Conservation (phyloP, 2,113 vertebrate species). For the Peromyscus polionotus region DNA sequence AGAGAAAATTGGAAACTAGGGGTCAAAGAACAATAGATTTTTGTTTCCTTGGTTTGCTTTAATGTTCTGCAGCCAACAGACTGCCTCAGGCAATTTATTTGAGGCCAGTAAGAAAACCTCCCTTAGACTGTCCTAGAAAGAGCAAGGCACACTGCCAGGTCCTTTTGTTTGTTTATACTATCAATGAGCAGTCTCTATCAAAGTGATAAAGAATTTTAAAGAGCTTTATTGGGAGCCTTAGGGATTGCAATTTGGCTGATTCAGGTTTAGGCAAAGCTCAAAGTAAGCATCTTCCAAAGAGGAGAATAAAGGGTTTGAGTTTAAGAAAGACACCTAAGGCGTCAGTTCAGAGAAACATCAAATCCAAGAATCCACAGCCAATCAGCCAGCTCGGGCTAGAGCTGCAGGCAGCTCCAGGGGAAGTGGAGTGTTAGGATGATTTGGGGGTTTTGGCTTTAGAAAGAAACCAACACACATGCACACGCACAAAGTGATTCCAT, state of each 20-base stretch:
- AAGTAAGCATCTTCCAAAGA: not conserved
- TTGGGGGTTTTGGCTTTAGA: not conserved
- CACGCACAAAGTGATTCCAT: not conserved
- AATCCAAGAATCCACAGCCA: no score
- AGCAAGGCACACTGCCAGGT: not conserved
- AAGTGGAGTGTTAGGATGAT: not conserved
- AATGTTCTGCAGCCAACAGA: conserved; percentile 1
- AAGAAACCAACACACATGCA: no score
- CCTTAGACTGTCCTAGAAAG: not conserved
- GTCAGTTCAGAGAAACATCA: no score
- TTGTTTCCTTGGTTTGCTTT: conserved; percentile 15
- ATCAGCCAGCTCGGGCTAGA: no score
- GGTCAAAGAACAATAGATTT: not conserved
- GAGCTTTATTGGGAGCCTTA: not conserved
- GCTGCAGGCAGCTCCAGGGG: not conserved
- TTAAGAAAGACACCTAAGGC: not conserved
- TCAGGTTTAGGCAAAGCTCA: not conserved
- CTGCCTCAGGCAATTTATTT: not conserved
- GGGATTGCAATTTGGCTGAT: not conserved
- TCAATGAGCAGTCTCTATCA: not conserved
- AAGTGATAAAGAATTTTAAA: not conserved
- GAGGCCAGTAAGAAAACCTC: not conserved
- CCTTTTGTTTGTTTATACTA: not conserved
- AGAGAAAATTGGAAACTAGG: conserved; percentile 9
- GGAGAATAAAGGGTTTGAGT: not conserved